Percentiles rank a stretch among this genome's conserved stretches.
Evolutionary conservation across 2,888 invertebrate species (phyloP).

Genomic region (Hyles lineata): DNA sequence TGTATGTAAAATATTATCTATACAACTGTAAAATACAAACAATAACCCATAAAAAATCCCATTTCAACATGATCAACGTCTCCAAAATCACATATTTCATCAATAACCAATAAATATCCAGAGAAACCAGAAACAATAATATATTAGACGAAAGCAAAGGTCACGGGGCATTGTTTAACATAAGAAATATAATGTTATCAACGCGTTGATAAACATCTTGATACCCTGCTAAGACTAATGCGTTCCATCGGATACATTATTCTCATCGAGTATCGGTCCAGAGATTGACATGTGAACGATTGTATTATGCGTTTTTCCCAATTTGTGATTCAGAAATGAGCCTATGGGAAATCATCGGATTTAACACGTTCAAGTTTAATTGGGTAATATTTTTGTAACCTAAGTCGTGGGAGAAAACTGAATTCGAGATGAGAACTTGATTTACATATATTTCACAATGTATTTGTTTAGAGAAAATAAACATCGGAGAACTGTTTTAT

Average conservation of each 20-base stretch:
- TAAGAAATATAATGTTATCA: constrained; percentile 63
- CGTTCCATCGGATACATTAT: constrained; percentile 60
- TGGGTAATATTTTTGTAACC: neutral
- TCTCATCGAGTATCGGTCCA: constrained; percentile 60
- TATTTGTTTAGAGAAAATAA: too few relatives aligned
- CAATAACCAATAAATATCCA: constrained; percentile 34
- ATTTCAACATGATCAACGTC: neutral
- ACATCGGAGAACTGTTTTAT: too few relatives aligned
- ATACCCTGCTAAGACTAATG: constrained; percentile 72
- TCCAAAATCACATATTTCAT: neutral
- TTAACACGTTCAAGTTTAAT: neutral
- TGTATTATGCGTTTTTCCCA: constrained; percentile 45
- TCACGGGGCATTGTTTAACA: constrained; percentile 55
- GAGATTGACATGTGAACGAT: constrained; percentile 64
- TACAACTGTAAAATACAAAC: too few relatives aligned
- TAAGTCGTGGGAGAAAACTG: neutral
- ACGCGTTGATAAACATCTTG: constrained; percentile 71
- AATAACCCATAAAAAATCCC: too few relatives aligned
- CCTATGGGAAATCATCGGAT: neutral
- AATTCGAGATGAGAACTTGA: too few relatives aligned
- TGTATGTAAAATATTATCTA: too few relatives aligned
- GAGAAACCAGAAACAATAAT: constrained; percentile 32
- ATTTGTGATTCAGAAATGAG: neutral
- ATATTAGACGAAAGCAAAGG: constrained; percentile 45
- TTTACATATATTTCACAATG: too few relatives aligned